Percentiles rank a stretch among this genome's conserved stretches.
These are phyloP conservation scores for Belgica antarctica DNA, from an alignment of 2,888 invertebrate genomes.

Conservation along the genomic window DNA sequence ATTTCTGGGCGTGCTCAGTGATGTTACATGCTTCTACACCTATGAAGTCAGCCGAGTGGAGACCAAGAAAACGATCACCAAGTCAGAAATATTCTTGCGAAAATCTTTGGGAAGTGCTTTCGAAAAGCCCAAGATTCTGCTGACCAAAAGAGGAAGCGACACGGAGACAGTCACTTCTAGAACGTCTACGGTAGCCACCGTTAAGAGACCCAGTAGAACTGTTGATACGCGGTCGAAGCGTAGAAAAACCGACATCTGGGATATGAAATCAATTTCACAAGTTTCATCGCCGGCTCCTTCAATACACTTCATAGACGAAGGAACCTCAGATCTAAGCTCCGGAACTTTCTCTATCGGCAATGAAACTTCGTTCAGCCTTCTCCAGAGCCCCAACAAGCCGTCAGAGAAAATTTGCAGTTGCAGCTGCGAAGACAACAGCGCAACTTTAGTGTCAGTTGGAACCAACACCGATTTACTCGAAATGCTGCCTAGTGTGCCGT, in stretches of 20 bases:
- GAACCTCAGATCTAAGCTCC: background rate
- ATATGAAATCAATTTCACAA: conserved; percentile 39
- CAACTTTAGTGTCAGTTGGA: conserved; percentile 24
- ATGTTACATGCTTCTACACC: conserved; percentile 13
- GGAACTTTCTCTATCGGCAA: conserved; percentile 38
- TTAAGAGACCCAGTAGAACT: background rate
- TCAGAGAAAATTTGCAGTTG: background rate
- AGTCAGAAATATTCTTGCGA: conserved; percentile 18
- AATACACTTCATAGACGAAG: conserved; percentile 17
- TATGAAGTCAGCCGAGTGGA: conserved; percentile 5
- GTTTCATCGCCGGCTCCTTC: conserved; percentile 18
- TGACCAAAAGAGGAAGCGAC: background rate
- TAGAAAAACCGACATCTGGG: conserved; percentile 24
- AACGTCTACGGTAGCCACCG: background rate
- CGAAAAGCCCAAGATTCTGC: background rate
- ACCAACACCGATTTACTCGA: background rate
- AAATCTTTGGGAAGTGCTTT: background rate
- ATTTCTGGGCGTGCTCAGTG: conserved; percentile 3
- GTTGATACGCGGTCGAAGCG: conserved; percentile 3
- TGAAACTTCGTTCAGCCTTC: conserved; percentile 17
- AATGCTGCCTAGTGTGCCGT: conserved; percentile 20
- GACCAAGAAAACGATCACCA: background rate
- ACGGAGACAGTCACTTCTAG: background rate
- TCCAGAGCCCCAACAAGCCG: background rate
- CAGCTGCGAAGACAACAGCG: background rate